Evolutionary conservation across 2,113 vertebrate genomes (phyloP).

Genomic region (Peromyscus maniculatus): DNA sequence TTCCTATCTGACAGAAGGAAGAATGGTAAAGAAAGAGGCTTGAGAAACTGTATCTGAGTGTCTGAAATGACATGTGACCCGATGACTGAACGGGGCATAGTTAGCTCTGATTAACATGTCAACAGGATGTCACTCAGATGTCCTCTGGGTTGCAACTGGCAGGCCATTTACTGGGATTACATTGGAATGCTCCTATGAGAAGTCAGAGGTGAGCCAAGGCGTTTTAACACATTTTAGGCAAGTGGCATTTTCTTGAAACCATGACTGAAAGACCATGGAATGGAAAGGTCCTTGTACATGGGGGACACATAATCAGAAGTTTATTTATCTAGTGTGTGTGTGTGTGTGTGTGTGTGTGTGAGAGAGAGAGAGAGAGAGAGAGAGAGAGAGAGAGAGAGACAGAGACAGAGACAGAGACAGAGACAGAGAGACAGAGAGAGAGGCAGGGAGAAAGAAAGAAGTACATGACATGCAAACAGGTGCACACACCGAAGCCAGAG

Average conservation of each 20-base stretch:
- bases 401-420: no score
- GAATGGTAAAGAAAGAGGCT: neutral
- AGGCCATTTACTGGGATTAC: constrained; percentile 40
- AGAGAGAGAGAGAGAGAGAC: no score
- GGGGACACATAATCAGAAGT: neutral
- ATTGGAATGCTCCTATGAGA: constrained; percentile 4
- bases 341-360: neutral
- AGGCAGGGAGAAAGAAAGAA: no score
- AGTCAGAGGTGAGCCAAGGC: neutral
- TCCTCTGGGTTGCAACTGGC: neutral
- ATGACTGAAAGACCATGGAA: neutral
- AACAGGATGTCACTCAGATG: constrained; percentile 39
- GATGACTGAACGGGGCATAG: neutral
- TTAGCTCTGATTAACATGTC: constrained; percentile 55
- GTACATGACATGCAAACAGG: neutral
- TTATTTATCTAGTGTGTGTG: no score
- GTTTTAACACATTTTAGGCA: constrained; percentile 23
- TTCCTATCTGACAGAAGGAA: constrained; percentile 48
- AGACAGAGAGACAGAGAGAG: no score
- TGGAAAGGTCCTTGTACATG: neutral
- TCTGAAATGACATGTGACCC: constrained; percentile 23
- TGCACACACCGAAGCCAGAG: neutral
- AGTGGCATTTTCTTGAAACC: neutral
- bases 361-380: no score
- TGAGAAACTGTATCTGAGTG: neutral